Evolutionary conservation across 2,888 invertebrate genomes (phyloP), one percentile per base, ranked within the genome.

Genomic region (Hirtodrosophila cameraria): DNA sequence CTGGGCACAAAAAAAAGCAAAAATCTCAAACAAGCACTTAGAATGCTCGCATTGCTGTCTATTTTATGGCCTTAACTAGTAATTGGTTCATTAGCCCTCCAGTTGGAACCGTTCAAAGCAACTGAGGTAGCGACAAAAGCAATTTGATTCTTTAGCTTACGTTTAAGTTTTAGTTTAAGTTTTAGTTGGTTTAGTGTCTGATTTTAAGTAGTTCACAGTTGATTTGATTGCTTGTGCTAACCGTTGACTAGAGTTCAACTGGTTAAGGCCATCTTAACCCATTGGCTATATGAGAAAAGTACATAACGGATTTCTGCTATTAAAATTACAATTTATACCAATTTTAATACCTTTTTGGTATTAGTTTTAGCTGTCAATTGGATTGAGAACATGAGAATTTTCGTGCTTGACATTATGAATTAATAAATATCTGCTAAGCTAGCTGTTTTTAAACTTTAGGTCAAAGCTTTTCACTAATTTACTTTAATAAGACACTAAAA

Each of bases 1-100:
- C 60, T 35, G 36, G n/a, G 12, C 30, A 20, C 8, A 11, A 35
- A 43, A 35, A 39, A 18, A 25, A 15, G 11, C 16, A 23, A 23
- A 4, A 23, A 23, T 18, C 18, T 38, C 41, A 35, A 68, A 54
- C 57, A 28, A 27, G 58, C 66, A 64, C 69, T 70, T 69, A 55
- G 62, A 70, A 81, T 64, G 78, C 49, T 73, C 64, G 67, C 75
- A 75, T 69, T 75, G 70, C 65, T 46, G 73, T 68, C 68, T 70
- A 61, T 72, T 81, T 81, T 85, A 85, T 78, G 80, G 66, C 75
- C 75, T 68, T 67, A 78, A 65, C 66, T 62, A 60, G 85, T 85
- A 81, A 85, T 81, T 79, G 85, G 80, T 85, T 85, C 85, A 81
- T 85, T 82, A 85, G 85, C 80, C 82, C 85, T 70, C 69, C 82